Percentiles rank a stretch among this genome's conserved stretches.
Evolutionary conservation across 2,888 invertebrate genomes (phyloP).

Genomic region (Epirrhoe alternata): DNA sequence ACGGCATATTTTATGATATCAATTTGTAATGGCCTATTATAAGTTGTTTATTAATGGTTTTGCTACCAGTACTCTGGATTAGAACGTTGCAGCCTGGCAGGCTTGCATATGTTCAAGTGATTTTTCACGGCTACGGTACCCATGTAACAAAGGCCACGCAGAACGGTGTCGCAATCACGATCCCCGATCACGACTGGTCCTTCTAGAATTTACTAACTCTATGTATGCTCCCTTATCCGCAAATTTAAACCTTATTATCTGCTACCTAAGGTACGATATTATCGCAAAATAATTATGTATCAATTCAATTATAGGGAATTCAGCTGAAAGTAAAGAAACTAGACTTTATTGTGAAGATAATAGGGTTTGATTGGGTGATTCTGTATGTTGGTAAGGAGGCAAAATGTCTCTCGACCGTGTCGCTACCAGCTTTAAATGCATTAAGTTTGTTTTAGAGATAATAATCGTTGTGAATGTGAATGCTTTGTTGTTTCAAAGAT

Average conservation of each 20-base stretch:
- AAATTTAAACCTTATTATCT: constrained; percentile 42
- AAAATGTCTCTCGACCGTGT: constrained; percentile 82
- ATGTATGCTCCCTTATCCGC: constrained; percentile 44
- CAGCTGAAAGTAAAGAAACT: constrained; percentile 51
- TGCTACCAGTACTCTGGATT: constrained; percentile 70
- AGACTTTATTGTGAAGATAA: constrained; percentile 49
- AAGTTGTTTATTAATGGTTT: constrained; percentile 29
- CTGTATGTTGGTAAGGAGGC: constrained; percentile 58
- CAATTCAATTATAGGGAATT: constrained; percentile 46
- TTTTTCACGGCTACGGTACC: constrained; percentile 84
- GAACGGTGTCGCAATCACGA: constrained; percentile 83
- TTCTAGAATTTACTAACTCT: constrained; percentile 71
- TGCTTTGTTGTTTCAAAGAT: constrained; percentile 80
- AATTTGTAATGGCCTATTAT: no score
- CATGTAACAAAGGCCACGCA: constrained; percentile 83
- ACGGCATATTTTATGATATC: no score
- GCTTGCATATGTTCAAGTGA: constrained; percentile 83
- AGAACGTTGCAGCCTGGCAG: constrained; percentile 73
- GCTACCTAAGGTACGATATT: constrained; percentile 33
- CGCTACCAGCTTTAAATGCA: constrained; percentile 84
- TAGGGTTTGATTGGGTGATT: constrained; percentile 52
- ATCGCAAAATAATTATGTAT: constrained; percentile 39
- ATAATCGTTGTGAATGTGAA: constrained; percentile 82
- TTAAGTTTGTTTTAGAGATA: constrained; percentile 84
- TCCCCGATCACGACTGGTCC: constrained; percentile 81